These are phyloP conservation scores for Dicrurus megarhynchus DNA, from an alignment of 2,113 vertebrate genomes.

Conservation along the genomic window DNA sequence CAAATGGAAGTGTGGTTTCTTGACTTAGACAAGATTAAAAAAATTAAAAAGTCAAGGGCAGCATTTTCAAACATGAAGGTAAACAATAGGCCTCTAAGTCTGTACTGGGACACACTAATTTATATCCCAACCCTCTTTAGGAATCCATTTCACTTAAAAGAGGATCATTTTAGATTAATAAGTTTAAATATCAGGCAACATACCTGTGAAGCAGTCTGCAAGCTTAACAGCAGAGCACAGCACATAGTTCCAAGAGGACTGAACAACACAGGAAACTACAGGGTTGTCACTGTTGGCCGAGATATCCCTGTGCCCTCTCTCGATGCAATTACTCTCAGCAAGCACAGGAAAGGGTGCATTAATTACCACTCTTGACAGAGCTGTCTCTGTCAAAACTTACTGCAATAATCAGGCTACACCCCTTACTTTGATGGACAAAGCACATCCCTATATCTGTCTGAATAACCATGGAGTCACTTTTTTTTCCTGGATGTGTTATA, in stretches of 20 bases:
- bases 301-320: not conserved
- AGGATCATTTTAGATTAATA: not conserved
- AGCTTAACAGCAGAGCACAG: not conserved
- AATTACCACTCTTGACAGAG: not conserved
- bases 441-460: accelerated
- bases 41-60: not conserved
- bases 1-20: not conserved
- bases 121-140: not conserved
- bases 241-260: not conserved
- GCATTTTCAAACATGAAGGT: not conserved
- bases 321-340: accelerated
- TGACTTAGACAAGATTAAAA: not conserved
- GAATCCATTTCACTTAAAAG: not conserved
- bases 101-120: not conserved
- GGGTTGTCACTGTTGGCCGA: not conserved
- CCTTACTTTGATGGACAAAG: not conserved
- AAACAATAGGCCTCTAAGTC: not conserved
- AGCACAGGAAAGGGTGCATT: not conserved
- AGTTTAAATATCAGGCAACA: not conserved
- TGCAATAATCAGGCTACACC: not conserved
- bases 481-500: not conserved
- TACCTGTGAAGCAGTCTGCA: not conserved
- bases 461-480: not conserved
- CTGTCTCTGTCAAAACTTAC: not conserved
- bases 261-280: not conserved